Evolutionary conservation across 1,140 invertebrate species (phyloP), one percentile per base, ranked within the genome.

Genomic region (Drosophila melanica): DNA sequence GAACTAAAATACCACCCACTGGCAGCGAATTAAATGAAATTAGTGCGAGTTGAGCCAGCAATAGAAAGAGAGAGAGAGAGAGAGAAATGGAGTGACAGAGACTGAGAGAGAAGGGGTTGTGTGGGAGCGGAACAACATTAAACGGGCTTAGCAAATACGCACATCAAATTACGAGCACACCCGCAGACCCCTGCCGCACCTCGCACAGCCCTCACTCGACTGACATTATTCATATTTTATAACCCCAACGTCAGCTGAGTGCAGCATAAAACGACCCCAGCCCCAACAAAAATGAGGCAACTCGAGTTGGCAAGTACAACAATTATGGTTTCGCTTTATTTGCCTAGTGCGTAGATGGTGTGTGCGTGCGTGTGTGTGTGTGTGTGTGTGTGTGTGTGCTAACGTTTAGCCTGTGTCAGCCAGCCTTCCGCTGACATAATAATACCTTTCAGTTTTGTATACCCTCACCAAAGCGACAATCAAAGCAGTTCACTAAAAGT

Each of bases 161-260:
- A 81, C 77, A 85, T 75, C 78, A 73, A 72, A 73, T 69, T 77
- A 51, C 75, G 51, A 75, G n/a, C 57, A 62, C 47, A 65, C 30
- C 51, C 16, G 4, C n/a, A 9, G 11, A 44, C 3, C 33, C 33
- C 7, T 12, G 23, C 4, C 14, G 10, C 42, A 2, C 54, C 18
- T 8, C 53, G 12, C 14, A 1, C 50, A 33, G 2, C 53, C 27
- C 39, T 50, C 39, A 39, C 42, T 11, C 66, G 44, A 66, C 77
- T 80, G 62, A 74, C 75, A 82, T 87, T 82, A 87, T 87, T 87
- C 82, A 87, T 87, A 87, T 87, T 87, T 87, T 86, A 82, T 82
- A 77, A 64, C 51, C 67, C 77, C 60, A 69, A 74, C 69, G 48
- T 60, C 70, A 55, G 68, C 57, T 66, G 62, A 84, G 67, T 75